Conservation (phyloP, 1,140 invertebrate genomes). For the Meteorus sp. region DNA sequence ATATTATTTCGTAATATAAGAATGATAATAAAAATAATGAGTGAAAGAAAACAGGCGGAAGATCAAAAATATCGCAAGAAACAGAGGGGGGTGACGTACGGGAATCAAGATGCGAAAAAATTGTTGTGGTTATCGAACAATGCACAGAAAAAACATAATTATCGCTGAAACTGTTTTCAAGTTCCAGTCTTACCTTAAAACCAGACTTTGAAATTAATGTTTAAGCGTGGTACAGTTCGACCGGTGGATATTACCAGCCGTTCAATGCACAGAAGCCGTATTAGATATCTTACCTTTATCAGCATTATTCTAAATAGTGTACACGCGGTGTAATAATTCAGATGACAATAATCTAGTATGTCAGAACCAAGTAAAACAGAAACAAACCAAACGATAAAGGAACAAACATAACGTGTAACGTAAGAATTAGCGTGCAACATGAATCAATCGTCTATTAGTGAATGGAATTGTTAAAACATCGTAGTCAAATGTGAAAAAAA, state of each 20-base stretch:
- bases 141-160: too few relatives aligned
- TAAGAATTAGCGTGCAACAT: too few relatives aligned
- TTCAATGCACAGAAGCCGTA: constrained; percentile 16
- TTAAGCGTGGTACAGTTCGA: too few relatives aligned
- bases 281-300: constrained; percentile 17
- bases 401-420: too few relatives aligned
- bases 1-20: too few relatives aligned
- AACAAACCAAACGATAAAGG: background rate
- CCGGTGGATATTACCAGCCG: background rate
- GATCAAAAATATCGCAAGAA: constrained; percentile 10
- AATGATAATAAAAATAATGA: too few relatives aligned
- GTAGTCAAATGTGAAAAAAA: too few relatives aligned
- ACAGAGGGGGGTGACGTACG: too few relatives aligned
- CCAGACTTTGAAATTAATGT: constrained; percentile 1
- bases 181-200: constrained; percentile 28
- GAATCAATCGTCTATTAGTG: too few relatives aligned
- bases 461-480: too few relatives aligned
- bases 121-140: background rate
- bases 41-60: constrained; percentile 13
- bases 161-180: constrained; percentile 11
- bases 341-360: background rate
- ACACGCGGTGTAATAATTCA: background rate
- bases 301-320: constrained; percentile 6
- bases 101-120: too few relatives aligned
- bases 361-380: background rate